A percentile compares a stretch with the other conserved stretches of the same genome.
Evolutionary conservation across 2,888 invertebrate genomes (phyloP).

Genomic region (Hypolimnas misippus): DNA sequence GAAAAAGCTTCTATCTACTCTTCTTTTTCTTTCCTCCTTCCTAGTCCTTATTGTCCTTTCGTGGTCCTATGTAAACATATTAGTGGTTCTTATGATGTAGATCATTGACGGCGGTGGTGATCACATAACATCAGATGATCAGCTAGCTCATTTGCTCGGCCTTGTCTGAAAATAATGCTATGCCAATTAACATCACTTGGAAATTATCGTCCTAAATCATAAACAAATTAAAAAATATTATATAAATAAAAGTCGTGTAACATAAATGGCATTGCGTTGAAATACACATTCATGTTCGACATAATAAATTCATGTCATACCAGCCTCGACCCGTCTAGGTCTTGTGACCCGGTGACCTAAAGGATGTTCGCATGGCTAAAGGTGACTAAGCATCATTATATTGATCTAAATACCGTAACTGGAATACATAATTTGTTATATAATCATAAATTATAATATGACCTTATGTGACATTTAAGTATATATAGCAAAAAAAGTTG

Average conservation of each 20-base stretch:
- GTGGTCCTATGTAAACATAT: no score
- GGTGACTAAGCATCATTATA: background rate
- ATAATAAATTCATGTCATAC: conserved; percentile 24
- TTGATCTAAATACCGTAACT: background rate
- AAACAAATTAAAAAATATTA: background rate
- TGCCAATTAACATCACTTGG: no score
- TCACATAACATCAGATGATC: no score
- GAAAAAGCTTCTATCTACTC: no score
- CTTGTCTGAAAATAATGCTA: no score
- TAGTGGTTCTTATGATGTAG: no score
- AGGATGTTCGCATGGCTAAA: conserved; percentile 16
- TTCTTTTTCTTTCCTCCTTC: no score
- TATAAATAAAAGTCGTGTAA: background rate
- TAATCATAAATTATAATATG: background rate
- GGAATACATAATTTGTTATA: conserved; percentile 12
- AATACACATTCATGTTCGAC: conserved; percentile 11
- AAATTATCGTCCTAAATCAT: background rate
- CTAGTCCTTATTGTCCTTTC: no score
- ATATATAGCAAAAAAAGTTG: background rate
- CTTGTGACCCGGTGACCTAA: conserved; percentile 21
- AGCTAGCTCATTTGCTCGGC: no score
- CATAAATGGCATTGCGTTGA: conserved; percentile 7
- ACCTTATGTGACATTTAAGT: background rate
- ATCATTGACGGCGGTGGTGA: no score
- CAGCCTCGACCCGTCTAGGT: conserved; percentile 24